phyloP scores from a whole-genome alignment of 2,888 invertebrate genomes.

The Himalopsyche kuldschensis region DNA sequence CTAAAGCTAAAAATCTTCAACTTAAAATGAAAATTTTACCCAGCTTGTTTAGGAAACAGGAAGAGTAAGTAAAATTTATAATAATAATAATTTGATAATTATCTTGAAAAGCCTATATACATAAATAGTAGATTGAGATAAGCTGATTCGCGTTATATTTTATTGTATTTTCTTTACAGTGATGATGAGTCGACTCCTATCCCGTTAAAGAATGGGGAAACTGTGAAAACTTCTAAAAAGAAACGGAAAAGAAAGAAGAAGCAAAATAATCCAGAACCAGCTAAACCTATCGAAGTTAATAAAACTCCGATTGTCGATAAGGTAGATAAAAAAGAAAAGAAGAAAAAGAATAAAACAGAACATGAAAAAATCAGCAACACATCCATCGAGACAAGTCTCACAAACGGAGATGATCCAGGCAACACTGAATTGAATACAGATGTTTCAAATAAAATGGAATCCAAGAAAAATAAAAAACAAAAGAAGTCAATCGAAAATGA shows the following conservation, averaged over 20 bases:
- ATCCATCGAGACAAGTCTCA: neutral
- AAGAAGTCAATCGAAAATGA: slow-evolving; percentile 16
- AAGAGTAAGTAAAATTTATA: slow-evolving; percentile 41
- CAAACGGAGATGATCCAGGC: neutral
- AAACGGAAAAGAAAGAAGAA: slow-evolving; percentile 25
- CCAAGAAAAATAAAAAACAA: slow-evolving; percentile 21
- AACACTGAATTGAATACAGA: neutral
- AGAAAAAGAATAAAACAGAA: slow-evolving; percentile 39
- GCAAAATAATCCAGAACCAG: slow-evolving; percentile 1
- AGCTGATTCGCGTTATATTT: too few species aligned
- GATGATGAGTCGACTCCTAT: slow-evolving; percentile 17
- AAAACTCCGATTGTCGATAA: neutral
- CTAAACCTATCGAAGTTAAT: neutral
- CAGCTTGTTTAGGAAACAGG: slow-evolving; percentile 68
- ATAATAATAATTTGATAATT: neutral
- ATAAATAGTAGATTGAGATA: too few species aligned
- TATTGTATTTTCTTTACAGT: slow-evolving; percentile 11
- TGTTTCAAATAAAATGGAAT: neutral
- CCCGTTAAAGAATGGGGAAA: slow-evolving; percentile 2
- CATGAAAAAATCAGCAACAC: neutral
- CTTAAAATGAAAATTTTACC: slow-evolving; percentile 79
- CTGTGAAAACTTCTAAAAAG: slow-evolving; percentile 8
- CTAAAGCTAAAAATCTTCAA: slow-evolving; percentile 70
- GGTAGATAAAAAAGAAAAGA: slow-evolving; percentile 48
- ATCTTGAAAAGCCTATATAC: too few species aligned